Base-by-base conservation (phyloP, 2,888 invertebrate species). In the Lochmaea crataegi region DNA sequence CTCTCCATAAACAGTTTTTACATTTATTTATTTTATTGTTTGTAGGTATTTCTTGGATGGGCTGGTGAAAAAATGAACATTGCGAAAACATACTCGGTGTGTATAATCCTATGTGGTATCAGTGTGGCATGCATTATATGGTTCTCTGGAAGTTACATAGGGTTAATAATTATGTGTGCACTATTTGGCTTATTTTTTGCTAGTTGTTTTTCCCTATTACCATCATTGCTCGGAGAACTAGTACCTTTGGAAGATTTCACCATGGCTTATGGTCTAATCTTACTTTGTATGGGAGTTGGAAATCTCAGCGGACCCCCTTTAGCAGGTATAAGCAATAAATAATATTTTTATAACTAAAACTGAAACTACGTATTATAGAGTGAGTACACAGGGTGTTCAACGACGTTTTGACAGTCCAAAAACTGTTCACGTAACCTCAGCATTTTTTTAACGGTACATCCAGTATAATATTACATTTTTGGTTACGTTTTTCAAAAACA, bases 161-260 rank as follows among this genome's bases (percentile, higher is more conserved):
- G 85, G 53, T 81, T 89, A 60, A 14, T 75, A 10, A 72, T 75
- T 2, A 72, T 69, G 16, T 86, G 88, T 63, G 91, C 91, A 0
- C 87, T 93, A 0, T 98, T 96, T 87, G 98, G 98, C 10, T 89
- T 97, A 77, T 94, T 95, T 78, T 96, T 97, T 84, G 96, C 96
- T 66, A 97, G 96, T 79, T 96, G 94, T 75, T 97, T 96, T 86
- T 94, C 96, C 0, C 94, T 97, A 78, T 96, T 96, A 0, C 96
- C 96, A 0, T 94, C 96, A 82, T 92, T 98, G 80, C 88, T 97
- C 78, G 96, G 96, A 61, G 93, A 95, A 83, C 88, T 97, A 81
- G 94, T 97, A 42, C 96, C 96, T 7, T 87, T 98, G 84, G 96
- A 97, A 84, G 92, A 95, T 78, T 97, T 98, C 85, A 96, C 97